A percentile compares a stretch with the other conserved stretches of the same genome.
phyloP scores from a whole-genome alignment of 1,140 invertebrate species.

The Drosophila teissieri region DNA sequence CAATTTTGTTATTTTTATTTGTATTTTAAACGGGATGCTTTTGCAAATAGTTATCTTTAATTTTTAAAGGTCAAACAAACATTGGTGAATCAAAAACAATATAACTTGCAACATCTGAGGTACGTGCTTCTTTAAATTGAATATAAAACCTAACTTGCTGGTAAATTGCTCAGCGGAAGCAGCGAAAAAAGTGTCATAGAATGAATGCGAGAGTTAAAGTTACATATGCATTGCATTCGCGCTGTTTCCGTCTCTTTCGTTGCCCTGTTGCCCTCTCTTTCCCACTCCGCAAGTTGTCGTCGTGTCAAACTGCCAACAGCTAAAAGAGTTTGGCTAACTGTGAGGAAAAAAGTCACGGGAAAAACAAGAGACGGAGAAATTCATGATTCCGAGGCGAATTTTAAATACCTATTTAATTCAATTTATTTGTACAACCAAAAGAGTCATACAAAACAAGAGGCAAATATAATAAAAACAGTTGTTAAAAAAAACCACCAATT shows the following conservation, averaged over 20 bases:
- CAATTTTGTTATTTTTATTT: not conserved
- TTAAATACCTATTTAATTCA: not conserved
- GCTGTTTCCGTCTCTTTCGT: not conserved
- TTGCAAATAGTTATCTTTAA: too few species aligned
- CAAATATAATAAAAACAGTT: too few species aligned
- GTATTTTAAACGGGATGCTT: too few species aligned
- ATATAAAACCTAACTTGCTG: constrained; percentile 43
- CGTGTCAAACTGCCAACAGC: constrained; percentile 60
- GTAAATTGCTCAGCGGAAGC: constrained; percentile 31
- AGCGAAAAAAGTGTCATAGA: constrained; percentile 25
- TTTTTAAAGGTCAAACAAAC: too few species aligned
- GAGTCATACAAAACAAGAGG: too few species aligned
- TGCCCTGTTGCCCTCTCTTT: not conserved
- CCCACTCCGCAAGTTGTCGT: constrained; percentile 23
- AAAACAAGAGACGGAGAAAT: not conserved
- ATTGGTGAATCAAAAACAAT: constrained; percentile 2
- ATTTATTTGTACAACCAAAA: too few species aligned
- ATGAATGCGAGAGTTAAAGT: constrained; percentile 34
- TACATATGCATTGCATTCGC: constrained; percentile 18
- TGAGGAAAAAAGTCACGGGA: constrained; percentile 9
- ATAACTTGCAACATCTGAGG: not conserved
- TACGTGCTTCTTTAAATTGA: constrained; percentile 23
- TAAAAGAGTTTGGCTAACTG: constrained; percentile 54
- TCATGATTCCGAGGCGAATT: not conserved
- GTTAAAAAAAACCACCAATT: too few species aligned